These are phyloP conservation scores for Neodiprion fabricii DNA, from an alignment of 1,140 invertebrate species.

Conservation along the genomic window DNA sequence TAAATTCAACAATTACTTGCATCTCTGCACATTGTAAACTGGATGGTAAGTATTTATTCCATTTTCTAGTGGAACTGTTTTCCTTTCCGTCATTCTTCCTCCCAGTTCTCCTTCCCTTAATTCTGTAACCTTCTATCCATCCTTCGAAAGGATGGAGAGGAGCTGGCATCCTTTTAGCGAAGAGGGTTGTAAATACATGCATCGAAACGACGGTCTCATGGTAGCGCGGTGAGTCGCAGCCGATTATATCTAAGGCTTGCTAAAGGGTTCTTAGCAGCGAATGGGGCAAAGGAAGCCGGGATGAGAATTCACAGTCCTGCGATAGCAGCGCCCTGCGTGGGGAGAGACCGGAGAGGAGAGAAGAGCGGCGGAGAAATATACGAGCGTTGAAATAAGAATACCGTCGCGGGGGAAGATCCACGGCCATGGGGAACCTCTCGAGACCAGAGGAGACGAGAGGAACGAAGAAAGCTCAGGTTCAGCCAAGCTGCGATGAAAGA, in stretches of 20 bases:
- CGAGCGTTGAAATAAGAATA: conserved; percentile 5
- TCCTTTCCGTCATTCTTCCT: no score
- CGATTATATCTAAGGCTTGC: neutral
- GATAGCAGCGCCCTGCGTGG: neutral
- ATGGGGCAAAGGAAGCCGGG: no score
- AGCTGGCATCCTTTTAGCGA: no score
- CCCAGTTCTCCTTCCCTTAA: no score
- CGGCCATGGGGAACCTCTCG: neutral
- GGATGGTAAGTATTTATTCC: no score
- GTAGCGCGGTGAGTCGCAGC: neutral
- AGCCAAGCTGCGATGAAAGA: neutral
- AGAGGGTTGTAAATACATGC: neutral
- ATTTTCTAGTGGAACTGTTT: no score
- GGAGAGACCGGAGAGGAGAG: neutral
- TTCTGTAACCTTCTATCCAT: no score
- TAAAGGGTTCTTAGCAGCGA: neutral
- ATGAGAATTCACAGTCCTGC: neutral
- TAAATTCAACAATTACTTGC: no score
- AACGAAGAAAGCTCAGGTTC: neutral
- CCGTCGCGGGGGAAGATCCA: neutral
- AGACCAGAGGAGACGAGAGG: neutral
- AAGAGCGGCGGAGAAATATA: neutral
- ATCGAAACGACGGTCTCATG: neutral
- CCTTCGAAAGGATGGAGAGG: no score
- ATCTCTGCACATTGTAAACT: no score